A percentile compares a stretch with the other conserved stretches of the same genome.
Conservation (phyloP, 1,140 invertebrate species). For the Solen grandis region DNA sequence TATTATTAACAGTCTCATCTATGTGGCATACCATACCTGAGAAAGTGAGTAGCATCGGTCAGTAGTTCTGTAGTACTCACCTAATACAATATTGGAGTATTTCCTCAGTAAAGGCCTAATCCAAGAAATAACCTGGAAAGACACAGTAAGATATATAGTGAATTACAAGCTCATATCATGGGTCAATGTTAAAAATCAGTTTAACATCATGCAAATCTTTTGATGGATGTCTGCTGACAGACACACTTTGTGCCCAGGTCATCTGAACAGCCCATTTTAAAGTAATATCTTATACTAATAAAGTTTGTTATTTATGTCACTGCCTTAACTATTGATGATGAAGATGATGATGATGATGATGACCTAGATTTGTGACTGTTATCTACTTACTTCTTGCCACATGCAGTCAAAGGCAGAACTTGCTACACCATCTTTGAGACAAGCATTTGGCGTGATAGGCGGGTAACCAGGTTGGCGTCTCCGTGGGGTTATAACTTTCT, state of each 20-base stretch:
- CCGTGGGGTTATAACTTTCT: slow-evolving; percentile 72
- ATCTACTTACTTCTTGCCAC: slow-evolving; percentile 74
- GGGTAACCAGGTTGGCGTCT: slow-evolving; percentile 72
- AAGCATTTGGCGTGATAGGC: slow-evolving; percentile 77
- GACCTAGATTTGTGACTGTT: neutral
- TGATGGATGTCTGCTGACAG: too few relatives aligned
- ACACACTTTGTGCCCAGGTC: neutral
- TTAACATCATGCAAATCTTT: too few relatives aligned
- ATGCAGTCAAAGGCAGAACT: slow-evolving; percentile 74
- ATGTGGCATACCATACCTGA: too few relatives aligned
- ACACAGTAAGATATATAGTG: too few relatives aligned
- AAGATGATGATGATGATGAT: neutral
- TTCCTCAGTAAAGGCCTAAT: slow-evolving; percentile 66
- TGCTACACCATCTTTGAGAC: slow-evolving; percentile 75
- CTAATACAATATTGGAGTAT: slow-evolving; percentile 68
- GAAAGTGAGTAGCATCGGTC: too few relatives aligned
- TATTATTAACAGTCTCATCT: too few relatives aligned
- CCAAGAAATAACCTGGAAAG: slow-evolving; percentile 74
- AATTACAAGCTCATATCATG: neutral
- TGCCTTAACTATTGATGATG: neutral
- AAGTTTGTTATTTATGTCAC: too few relatives aligned
- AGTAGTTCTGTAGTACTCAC: too few relatives aligned
- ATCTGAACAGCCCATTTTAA: too few relatives aligned
- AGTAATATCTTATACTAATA: too few relatives aligned
- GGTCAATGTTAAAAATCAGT: too few relatives aligned